Base-by-base conservation (phyloP, 2,888 invertebrate species). In the Pseudoips prasinana region DNA sequence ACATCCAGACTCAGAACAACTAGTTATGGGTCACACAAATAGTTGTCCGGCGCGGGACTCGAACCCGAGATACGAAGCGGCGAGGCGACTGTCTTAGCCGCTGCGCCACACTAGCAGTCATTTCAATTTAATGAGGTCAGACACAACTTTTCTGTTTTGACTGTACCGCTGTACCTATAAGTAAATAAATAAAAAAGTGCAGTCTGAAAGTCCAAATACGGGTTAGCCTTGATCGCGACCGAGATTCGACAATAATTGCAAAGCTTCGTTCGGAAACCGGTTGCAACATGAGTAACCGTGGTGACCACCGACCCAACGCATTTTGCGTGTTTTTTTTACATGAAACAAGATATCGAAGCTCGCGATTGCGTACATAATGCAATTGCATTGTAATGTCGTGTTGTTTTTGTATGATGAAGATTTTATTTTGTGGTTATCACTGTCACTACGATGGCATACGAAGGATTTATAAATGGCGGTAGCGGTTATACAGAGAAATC, bases 331-430 rank as follows among this genome's bases (percentile, higher is more conserved):
- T 5, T n/a, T 20, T 20, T 81, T 82, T 74, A 72, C 78, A 67
- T 64, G 81, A 53, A 82, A 83, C 62, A 55, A 58, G 69, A 82
- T 75, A 76, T 69, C 58, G 58, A 44, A 48, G 63, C 39, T 54
- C 57, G 53, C 46, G 57, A 55, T 50, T 47, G 53, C 50, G 63
- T 62, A 41, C 42, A 52, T 66, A 66, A 66, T 63, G 54, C 60
- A 63, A 66, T 64, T 62, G 54, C 60, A 46, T 56, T 61, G 34
- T 54, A 33, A 42, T n/a, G n/a, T 53, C 55, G 55, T 52, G 33
- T 45, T 28, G 34, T 47, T 30, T 44, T 39, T 43, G 30, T 44
- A 25, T 25, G 29, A 28, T 14, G 26, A 22, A 28, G 20, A 31
- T 41, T 35, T 25, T 38, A 28, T 25, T 25, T 28, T 34, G 29